Base-by-base conservation (phyloP, 2,888 invertebrate genomes). In the Aporophyla lueneburgensis region DNA sequence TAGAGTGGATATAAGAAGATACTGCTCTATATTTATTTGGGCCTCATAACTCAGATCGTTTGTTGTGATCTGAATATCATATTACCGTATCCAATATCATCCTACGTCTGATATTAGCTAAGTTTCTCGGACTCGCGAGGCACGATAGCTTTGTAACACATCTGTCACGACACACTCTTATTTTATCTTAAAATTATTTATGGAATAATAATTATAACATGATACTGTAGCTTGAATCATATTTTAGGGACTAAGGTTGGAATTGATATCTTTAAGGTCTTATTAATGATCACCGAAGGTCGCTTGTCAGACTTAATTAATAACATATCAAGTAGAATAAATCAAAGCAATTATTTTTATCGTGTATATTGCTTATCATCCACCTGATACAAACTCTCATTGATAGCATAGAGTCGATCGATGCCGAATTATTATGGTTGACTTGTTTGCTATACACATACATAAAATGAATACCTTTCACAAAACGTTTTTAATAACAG, bases 161-260 rank as follows among this genome's bases (percentile, higher is more conserved):
- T 53, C 62, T 77, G 72, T 71, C 51, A 43, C 33, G 46, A 24
- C 24, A 24, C 43, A 46, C 33, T 46, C 68, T 58, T 78, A 66
- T 54, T 61, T 40, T 79, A 49, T 54, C 19, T 71, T 53, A 56
- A 21, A 12, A 24, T 63, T 63, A 72, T 79, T 79, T 63, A 79
- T 61, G 69, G 21, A 49, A 24, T 67, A 5, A 54, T 67, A 56
- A 56, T 56, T 21, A 16, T 16, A 33, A 33, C 33, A 58, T 5
- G 14, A n/a, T 58, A n/a, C 10, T n/a, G 27, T 33, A 68, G 6
- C 68, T 78, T 49, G 12, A 56, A 21, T 53, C 9, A n/a, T 62
- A 56, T 62, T 0, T 0, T n/a, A 5, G 0, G 21, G 19, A 14
- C 46, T 56, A 71, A 62, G 59, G 59, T 77, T 9, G 16, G 27